Percentiles rank a stretch among this genome's conserved stretches.
Conservation (phyloP, 2,888 invertebrate species). For the Drosophila multiciliata region DNA sequence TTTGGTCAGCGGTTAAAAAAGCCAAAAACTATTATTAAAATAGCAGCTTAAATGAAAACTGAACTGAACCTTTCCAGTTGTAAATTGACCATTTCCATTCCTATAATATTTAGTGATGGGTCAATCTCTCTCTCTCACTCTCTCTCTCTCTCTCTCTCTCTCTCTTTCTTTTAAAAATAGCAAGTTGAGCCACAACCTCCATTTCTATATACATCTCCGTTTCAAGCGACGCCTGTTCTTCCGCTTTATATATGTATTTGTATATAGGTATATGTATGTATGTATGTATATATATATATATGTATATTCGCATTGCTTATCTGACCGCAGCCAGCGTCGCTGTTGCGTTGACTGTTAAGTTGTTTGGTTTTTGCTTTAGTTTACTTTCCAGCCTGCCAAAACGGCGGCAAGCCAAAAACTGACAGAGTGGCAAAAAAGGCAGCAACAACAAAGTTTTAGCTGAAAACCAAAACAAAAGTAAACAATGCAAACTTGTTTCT, state of each 20-base stretch:
- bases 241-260: background rate
- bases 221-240: conserved; percentile 13
- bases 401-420: conserved; percentile 56
- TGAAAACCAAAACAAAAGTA: conserved; percentile 70
- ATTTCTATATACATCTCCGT: conserved; percentile 11
- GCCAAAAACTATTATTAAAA: background rate
- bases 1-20: background rate
- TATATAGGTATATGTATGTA: background rate
- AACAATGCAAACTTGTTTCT: conserved; percentile 68
- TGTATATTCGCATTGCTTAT: conserved; percentile 53
- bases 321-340: conserved; percentile 65
- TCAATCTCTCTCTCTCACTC: no score
- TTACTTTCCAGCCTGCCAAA: conserved; percentile 70
- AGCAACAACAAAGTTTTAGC: conserved; percentile 55
- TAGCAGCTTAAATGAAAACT: background rate
- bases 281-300: conserved; percentile 7
- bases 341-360: conserved; percentile 65
- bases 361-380: conserved; percentile 69
- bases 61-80: background rate
- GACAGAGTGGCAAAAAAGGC: conserved; percentile 63
- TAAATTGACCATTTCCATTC: background rate
- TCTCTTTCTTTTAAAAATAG: background rate
- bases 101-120: no score
- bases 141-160: background rate
- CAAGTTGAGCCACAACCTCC: conserved; percentile 1